phyloP scores from a whole-genome alignment of 2,888 invertebrate species.

The Philopedon plagiatum region DNA sequence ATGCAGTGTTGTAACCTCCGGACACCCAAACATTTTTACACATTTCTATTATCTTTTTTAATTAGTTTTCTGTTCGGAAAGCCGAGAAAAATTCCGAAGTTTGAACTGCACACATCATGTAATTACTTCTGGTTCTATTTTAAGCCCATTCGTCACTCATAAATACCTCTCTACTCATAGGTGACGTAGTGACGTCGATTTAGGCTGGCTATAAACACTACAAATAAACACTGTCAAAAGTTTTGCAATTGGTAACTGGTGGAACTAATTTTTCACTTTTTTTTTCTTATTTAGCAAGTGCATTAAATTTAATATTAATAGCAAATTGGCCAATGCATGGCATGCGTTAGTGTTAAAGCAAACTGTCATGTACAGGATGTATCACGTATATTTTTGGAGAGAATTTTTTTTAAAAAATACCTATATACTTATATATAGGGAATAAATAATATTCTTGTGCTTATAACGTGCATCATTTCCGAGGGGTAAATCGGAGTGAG shows the following conservation, averaged over 20 bases:
- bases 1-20: slow-evolving; percentile 13
- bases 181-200: slow-evolving; percentile 43
- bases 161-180: slow-evolving; percentile 45
- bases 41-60: slow-evolving; percentile 23
- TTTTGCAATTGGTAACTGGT: slow-evolving; percentile 10
- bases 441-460: too few relatives aligned
- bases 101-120: slow-evolving; percentile 38
- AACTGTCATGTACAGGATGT: too few relatives aligned
- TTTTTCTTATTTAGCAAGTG: not conserved
- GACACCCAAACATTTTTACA: slow-evolving; percentile 4
- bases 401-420: too few relatives aligned
- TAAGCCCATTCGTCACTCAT: slow-evolving; percentile 53
- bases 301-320: not conserved
- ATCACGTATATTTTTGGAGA: too few relatives aligned
- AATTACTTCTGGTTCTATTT: slow-evolving; percentile 56
- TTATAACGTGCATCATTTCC: too few relatives aligned
- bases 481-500: too few relatives aligned
- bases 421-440: too few relatives aligned
- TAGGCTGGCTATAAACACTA: slow-evolving; percentile 31
- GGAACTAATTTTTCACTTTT: not conserved
- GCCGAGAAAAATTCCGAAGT: slow-evolving; percentile 36
- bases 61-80: slow-evolving; percentile 8
- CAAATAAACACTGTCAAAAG: slow-evolving; percentile 36
- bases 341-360: too few relatives aligned
- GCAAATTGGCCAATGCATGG: not conserved